phyloP scores from a whole-genome alignment of 2,888 invertebrate genomes.

The Drosophila buzzatii region DNA sequence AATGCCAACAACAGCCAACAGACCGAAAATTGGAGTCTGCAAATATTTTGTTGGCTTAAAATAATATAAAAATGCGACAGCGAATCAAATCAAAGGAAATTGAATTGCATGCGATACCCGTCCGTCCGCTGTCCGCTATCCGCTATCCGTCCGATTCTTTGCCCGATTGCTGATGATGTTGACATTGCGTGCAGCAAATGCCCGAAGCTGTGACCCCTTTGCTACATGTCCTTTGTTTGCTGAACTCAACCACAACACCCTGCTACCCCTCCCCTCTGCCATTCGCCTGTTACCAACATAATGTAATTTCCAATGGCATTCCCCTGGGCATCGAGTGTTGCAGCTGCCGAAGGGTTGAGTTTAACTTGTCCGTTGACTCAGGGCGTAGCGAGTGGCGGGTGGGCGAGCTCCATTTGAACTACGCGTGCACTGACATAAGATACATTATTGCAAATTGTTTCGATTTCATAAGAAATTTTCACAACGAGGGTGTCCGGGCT shows the following conservation, averaged over 20 bases:
- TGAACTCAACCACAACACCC: neutral
- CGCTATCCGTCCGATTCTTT: neutral
- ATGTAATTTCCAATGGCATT: constrained; percentile 68
- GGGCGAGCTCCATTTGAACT: constrained; percentile 31
- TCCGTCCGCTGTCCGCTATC: neutral
- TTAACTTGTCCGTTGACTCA: constrained; percentile 18
- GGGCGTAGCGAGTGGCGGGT: neutral
- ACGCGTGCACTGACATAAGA: constrained; percentile 77
- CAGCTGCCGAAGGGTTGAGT: constrained; percentile 44
- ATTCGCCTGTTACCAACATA: constrained; percentile 33
- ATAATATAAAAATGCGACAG: constrained; percentile 45
- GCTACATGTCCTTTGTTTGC: constrained; percentile 29
- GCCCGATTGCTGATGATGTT: constrained; percentile 58
- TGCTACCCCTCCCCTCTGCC: neutral
- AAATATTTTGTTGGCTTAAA: constrained; percentile 46
- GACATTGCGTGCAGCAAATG: constrained; percentile 75
- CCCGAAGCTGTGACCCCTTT: constrained; percentile 32
- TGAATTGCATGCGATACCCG: constrained; percentile 67
- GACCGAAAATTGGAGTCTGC: constrained; percentile 1
- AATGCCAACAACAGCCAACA: neutral
- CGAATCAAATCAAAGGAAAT: constrained; percentile 71
- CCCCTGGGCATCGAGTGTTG: constrained; percentile 33
- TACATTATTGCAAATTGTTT: constrained; percentile 82
- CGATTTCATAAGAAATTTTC: constrained; percentile 76
- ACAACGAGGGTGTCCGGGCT: constrained; percentile 50